Evolutionary conservation across 2,797 vertebrate genomes (phyloP).

Genomic region (Micrastur ruficollis): DNA sequence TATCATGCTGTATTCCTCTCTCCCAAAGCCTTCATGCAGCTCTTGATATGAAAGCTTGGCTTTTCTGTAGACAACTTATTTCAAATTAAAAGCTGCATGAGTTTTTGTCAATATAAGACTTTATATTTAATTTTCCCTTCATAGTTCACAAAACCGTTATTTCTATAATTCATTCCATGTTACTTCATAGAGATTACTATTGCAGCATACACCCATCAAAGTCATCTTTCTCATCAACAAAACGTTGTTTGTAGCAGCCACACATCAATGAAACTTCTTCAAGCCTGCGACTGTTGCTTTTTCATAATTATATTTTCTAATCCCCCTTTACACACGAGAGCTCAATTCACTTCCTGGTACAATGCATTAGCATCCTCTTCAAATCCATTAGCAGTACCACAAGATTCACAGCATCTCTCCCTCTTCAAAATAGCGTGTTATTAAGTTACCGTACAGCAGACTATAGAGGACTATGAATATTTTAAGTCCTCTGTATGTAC

Average conservation of each 20-base stretch:
- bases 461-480: constrained; percentile 71
- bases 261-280: constrained; percentile 74
- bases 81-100: constrained; percentile 53
- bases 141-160: constrained; percentile 59
- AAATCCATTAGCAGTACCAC: constrained; percentile 82
- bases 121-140: constrained; percentile 66
- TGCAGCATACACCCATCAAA: constrained; percentile 59
- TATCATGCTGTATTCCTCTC: constrained; percentile 30
- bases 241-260: constrained; percentile 69
- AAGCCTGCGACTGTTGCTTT: constrained; percentile 68
- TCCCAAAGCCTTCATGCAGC: constrained; percentile 12
- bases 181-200: constrained; percentile 59
- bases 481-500: constrained; percentile 56
- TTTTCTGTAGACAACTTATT: constrained; percentile 50
- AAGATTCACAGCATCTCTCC: constrained; percentile 70
- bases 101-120: constrained; percentile 56
- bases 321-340: constrained; percentile 77
- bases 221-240: constrained; percentile 70
- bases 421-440: constrained; percentile 75
- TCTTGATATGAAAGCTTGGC: constrained; percentile 47
- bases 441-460: constrained; percentile 70
- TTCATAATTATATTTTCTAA: constrained; percentile 81
- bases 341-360: constrained; percentile 75
- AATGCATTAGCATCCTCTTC: constrained; percentile 82
- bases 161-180: constrained; percentile 58